Percentiles rank a stretch among this genome's conserved stretches.
phyloP scores from a whole-genome alignment of 2,888 invertebrate genomes.

The Mycalesis mineus region DNA sequence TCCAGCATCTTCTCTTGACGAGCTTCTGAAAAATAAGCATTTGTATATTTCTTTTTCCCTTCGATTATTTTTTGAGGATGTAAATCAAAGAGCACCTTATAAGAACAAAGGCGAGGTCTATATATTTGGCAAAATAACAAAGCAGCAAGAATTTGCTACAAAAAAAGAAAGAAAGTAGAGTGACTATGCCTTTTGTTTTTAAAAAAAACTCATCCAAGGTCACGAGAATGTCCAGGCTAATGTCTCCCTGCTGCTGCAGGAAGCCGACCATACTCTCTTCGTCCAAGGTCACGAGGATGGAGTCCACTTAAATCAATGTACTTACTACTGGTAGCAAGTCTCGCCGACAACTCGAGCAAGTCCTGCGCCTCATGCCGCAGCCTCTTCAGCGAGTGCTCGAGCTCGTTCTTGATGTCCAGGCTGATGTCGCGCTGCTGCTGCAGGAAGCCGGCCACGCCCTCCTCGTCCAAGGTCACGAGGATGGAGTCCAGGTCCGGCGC shows the following conservation, averaged over 20 bases:
- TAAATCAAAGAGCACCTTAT: no score
- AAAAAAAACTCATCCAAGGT: no score
- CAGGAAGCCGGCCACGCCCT: slow-evolving; percentile 75
- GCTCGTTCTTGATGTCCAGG: slow-evolving; percentile 80
- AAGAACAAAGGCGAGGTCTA: no score
- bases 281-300: slow-evolving; percentile 79
- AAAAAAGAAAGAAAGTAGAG: no score
- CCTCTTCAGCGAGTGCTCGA: slow-evolving; percentile 82
- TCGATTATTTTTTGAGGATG: no score
- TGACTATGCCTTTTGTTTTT: no score
- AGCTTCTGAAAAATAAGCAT: slow-evolving; percentile 39
- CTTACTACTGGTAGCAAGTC: slow-evolving; percentile 40
- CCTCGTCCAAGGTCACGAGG: slow-evolving; percentile 80
- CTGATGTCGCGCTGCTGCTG: slow-evolving; percentile 73
- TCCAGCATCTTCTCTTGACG: slow-evolving; percentile 57
- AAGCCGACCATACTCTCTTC: slow-evolving; percentile 77
- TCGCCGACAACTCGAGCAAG: slow-evolving; percentile 79
- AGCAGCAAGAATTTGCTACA: no score
- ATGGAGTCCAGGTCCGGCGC: slow-evolving; percentile 82
- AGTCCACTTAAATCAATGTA: slow-evolving; percentile 57
- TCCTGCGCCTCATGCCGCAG: slow-evolving; percentile 84
- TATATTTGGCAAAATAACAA: no score
- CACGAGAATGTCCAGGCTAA: slow-evolving; percentile 79
- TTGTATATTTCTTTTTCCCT: background rate
- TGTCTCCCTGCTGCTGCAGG: slow-evolving; percentile 71